These are phyloP conservation scores for Antitype chi DNA, from an alignment of 2,888 invertebrate species.

Conservation along the genomic window DNA sequence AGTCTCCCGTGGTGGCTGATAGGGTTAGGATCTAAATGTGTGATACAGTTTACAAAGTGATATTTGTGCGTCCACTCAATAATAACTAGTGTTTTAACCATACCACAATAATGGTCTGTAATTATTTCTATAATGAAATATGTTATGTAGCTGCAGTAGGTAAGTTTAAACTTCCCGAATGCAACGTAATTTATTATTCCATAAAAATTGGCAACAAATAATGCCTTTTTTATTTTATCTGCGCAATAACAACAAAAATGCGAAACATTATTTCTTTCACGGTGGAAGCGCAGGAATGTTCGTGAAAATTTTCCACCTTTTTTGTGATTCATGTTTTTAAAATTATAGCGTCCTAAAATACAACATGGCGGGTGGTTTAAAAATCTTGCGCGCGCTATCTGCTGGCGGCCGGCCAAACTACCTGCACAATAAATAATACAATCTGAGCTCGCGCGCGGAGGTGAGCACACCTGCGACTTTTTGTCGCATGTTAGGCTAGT, in stretches of 20 bases:
- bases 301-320: slow-evolving; percentile 76
- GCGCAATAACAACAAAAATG: slow-evolving; percentile 61
- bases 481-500: slow-evolving; percentile 20
- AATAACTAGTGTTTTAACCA: not conserved
- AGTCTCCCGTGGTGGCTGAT: too few species aligned
- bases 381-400: slow-evolving; percentile 87
- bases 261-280: slow-evolving; percentile 64
- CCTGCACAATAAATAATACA: slow-evolving; percentile 88
- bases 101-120: not conserved
- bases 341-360: slow-evolving; percentile 87
- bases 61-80: not conserved
- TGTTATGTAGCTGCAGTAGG: not conserved
- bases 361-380: slow-evolving; percentile 81
- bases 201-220: slow-evolving; percentile 61
- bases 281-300: slow-evolving; percentile 68
- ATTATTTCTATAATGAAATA: not conserved
- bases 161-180: slow-evolving; percentile 19
- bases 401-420: slow-evolving; percentile 87
- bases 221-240: slow-evolving; percentile 37
- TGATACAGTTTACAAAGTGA: not conserved
- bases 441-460: slow-evolving; percentile 74
- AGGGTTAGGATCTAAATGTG: not conserved
- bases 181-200: slow-evolving; percentile 51
- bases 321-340: slow-evolving; percentile 85
- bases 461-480: slow-evolving; percentile 62